phyloP scores from a whole-genome alignment of 1,140 invertebrate genomes.

The Paralvinella palmiformis region DNA sequence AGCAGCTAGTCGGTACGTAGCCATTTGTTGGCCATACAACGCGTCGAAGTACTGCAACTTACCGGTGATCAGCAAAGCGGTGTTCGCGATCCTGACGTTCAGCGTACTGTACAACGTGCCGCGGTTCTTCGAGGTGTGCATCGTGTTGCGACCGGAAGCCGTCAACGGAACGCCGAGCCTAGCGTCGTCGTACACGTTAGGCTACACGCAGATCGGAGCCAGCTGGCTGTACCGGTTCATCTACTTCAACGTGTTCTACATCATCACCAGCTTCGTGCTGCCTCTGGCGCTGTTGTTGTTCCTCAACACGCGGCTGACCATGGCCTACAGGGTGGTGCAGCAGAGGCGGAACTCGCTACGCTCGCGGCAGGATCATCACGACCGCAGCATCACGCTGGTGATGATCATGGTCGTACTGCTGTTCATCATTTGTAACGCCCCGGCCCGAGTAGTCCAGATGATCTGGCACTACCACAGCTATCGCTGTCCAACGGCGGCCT shows the following conservation, averaged over 20 bases:
- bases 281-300: slow-evolving; percentile 8
- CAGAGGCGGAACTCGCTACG: not conserved
- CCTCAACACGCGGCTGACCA: slow-evolving; percentile 5
- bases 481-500: not conserved
- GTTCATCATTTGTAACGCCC: slow-evolving; percentile 15
- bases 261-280: slow-evolving; percentile 16
- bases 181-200: not conserved
- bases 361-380: not conserved
- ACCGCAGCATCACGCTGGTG: slow-evolving; percentile 18
- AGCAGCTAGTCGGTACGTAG: slow-evolving; percentile 12
- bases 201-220: not conserved
- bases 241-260: slow-evolving; percentile 13
- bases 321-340: slow-evolving; percentile 6
- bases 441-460: slow-evolving; percentile 13
- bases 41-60: not conserved
- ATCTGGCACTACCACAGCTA: slow-evolving; percentile 2
- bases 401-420: slow-evolving; percentile 17
- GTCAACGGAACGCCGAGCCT: not conserved
- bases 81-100: not conserved
- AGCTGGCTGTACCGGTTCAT: slow-evolving; percentile 8
- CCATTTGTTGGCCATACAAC: slow-evolving; percentile 9
- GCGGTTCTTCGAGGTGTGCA: slow-evolving; percentile 9
- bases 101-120: slow-evolving; percentile 15
- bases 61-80: not conserved
- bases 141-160: not conserved